Evolutionary conservation across 2,797 vertebrate species (phyloP).

Genomic region (Huso huso): DNA sequence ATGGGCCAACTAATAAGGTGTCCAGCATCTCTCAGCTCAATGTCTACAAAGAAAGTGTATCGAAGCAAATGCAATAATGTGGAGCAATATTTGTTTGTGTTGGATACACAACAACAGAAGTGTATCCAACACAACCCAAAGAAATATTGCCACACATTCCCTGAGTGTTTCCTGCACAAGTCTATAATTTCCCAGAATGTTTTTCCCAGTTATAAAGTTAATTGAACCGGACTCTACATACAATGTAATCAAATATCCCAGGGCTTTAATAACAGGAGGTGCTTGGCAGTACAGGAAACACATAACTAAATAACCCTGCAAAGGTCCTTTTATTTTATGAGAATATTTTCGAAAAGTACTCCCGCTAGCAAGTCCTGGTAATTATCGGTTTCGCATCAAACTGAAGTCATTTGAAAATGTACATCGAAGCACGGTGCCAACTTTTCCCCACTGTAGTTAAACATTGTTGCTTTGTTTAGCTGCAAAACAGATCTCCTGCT

Average conservation of each 20-base stretch:
- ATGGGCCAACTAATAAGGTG: no score
- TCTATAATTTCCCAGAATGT: slow-evolving; percentile 4
- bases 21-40: no score
- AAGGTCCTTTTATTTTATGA: slow-evolving; percentile 28
- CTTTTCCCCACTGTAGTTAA: slow-evolving; percentile 22
- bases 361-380: slow-evolving; percentile 28
- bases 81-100: no score
- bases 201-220: background rate
- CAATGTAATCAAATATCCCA: background rate
- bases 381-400: slow-evolving; percentile 30
- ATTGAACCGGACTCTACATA: background rate
- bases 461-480: slow-evolving; percentile 21
- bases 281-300: background rate
- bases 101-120: no score
- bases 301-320: background rate
- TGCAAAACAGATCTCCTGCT: slow-evolving; percentile 4
- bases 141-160: no score
- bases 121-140: no score
- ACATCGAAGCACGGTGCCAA: slow-evolving; percentile 24
- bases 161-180: no score
- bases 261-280: background rate
- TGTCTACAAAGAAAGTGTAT: no score
- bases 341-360: slow-evolving; percentile 15
- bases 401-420: slow-evolving; percentile 39
- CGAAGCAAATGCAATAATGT: no score